Base-by-base conservation (phyloP, 2,888 invertebrate genomes). In the Chymomyza caudatula region DNA sequence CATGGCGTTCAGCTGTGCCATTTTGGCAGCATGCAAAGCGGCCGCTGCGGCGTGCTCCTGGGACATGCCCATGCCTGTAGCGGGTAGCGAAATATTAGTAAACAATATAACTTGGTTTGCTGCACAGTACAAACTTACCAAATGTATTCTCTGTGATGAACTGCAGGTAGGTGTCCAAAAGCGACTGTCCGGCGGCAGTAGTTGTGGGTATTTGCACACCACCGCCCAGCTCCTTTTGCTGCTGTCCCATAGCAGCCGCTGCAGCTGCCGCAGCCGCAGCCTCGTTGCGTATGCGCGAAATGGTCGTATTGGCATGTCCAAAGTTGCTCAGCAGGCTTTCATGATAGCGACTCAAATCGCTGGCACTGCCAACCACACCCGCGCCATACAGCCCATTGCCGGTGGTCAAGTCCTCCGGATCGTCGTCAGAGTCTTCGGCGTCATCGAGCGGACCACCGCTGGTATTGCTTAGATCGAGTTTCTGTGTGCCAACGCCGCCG, bases 81-180 rank as follows among this genome's bases (percentile, higher is more conserved):
- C 55, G 0, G 29, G 15, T 23, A 37, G 6, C 2, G 3, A 58
- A 22, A 58, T 15, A 2, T 55, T 29, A 29, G 37, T 17, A 54
- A 23, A 4, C 5, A 2, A 13, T 22, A 25, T 1, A 25, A 6
- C 11, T 37, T 37, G 11, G 0, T 11, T 3, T 11, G 25, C 42
- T 49, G 1, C 8, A 17, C 0, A n/a, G n/a, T 15, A 8, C 22
- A 11, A 13, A 78, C 91, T 92, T 88, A 91, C 94, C 93, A 69
- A 94, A 93, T 58, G 95, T 94, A 87, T 95, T 96, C 89, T 96
- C 96, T 2, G 96, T 95, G 85, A 97, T 96, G 85, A 96, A 94
- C 89, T 97, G 96, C 69, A 97, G 92, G 89, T 97, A 97, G 13
- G 96, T 96, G 89, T 97, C 96, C 69, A 97, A 91, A 63, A 97